Conservation (phyloP, 1,140 invertebrate species). For the Drosophila lowei region DNA sequence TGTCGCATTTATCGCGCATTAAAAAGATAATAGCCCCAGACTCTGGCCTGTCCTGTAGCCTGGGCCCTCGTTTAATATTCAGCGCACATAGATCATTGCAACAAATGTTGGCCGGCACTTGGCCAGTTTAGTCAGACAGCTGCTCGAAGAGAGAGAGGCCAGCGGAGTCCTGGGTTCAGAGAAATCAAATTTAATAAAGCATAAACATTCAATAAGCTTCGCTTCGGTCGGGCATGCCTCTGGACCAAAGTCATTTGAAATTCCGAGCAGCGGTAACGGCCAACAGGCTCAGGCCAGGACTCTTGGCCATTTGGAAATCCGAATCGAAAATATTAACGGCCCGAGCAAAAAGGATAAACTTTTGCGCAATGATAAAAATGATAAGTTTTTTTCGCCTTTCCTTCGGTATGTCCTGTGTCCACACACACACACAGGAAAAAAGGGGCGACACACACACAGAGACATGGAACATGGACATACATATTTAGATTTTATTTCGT, state of each 20-base stretch:
- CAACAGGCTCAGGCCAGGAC: conserved; percentile 34
- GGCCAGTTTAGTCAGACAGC: conserved; percentile 28
- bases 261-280: conserved; percentile 66
- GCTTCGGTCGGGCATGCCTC: conserved; percentile 36
- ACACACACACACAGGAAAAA: conserved; percentile 27
- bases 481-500: conserved; percentile 82
- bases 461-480: conserved; percentile 32
- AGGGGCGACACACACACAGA: conserved; percentile 53
- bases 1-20: conserved; percentile 82
- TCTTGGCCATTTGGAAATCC: conserved; percentile 61
- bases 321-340: conserved; percentile 79
- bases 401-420: conserved; percentile 31
- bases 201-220: conserved; percentile 81
- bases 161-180: conserved; percentile 15
- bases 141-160: conserved; percentile 14
- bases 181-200: conserved; percentile 82
- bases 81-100: conserved; percentile 81
- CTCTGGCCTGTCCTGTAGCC: neutral
- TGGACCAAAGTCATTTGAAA: conserved; percentile 72
- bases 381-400: conserved; percentile 63
- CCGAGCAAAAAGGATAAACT: conserved; percentile 76
- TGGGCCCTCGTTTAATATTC: conserved; percentile 72
- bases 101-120: conserved; percentile 72
- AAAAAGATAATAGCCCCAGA: conserved; percentile 75
- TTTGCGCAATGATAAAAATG: conserved; percentile 81